These are phyloP conservation scores for Aspidoscelis tigris DNA, from an alignment of 2,113 vertebrate species.

Conservation along the genomic window DNA sequence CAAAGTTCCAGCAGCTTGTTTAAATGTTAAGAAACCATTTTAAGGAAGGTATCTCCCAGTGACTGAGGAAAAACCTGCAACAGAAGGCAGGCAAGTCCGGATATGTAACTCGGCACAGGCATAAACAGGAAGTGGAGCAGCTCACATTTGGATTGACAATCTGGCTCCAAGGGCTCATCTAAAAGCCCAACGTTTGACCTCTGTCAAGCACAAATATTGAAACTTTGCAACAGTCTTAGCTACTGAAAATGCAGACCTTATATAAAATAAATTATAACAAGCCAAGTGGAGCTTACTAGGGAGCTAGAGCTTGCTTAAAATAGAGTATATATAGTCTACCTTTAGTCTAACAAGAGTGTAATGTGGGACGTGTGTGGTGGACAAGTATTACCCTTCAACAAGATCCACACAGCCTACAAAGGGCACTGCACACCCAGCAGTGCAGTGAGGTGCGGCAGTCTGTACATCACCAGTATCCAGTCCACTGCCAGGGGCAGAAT, in stretches of 20 bases:
- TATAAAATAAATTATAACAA: background rate
- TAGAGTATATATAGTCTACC: background rate
- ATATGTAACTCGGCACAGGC: slow-evolving; percentile 79
- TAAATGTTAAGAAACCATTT: slow-evolving; percentile 76
- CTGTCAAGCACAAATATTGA: slow-evolving; percentile 36
- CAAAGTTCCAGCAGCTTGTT: slow-evolving; percentile 78
- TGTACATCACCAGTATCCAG: too few species aligned
- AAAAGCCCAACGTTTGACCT: slow-evolving; percentile 63
- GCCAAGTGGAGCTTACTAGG: background rate
- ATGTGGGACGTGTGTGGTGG: background rate
- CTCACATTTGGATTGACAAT: slow-evolving; percentile 75
- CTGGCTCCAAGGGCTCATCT: slow-evolving; percentile 69
- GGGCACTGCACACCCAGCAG: too few species aligned
- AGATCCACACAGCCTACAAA: too few species aligned
- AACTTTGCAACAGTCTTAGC: slow-evolving; percentile 25
- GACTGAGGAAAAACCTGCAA: slow-evolving; percentile 77
- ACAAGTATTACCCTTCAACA: background rate
- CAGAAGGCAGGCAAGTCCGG: slow-evolving; percentile 81
- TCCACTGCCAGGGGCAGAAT: too few species aligned
- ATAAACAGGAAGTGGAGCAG: slow-evolving; percentile 89
- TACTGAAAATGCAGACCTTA: slow-evolving; percentile 6
- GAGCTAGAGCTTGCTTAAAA: background rate
- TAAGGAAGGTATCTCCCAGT: slow-evolving; percentile 79
- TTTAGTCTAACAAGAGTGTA: background rate
- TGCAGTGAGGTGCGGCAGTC: too few species aligned